Conservation (phyloP, 1,140 invertebrate genomes). For the Papilio dardanus region DNA sequence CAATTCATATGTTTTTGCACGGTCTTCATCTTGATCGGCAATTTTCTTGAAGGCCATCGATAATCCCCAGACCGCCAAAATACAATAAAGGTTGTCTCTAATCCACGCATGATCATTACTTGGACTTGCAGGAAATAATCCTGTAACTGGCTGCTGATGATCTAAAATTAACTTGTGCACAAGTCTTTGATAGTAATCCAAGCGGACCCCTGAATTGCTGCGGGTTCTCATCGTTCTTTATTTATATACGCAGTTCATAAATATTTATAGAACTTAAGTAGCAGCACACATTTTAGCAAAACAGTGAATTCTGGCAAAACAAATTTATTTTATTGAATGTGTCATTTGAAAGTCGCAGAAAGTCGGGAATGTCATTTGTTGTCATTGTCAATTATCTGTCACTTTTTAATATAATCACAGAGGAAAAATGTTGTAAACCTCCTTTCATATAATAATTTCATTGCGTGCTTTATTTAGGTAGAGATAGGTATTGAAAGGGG, state of each 20-base stretch:
- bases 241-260: slow-evolving; percentile 30
- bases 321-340: slow-evolving; percentile 42
- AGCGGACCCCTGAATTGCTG: slow-evolving; percentile 96
- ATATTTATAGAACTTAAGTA: slow-evolving; percentile 8
- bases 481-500: neutral
- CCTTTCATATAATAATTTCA: too few species aligned
- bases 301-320: slow-evolving; percentile 14
- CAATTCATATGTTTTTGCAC: slow-evolving; percentile 98
- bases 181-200: slow-evolving; percentile 97
- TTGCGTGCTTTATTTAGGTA: too few species aligned
- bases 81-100: slow-evolving; percentile 98
- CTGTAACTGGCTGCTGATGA: slow-evolving; percentile 97
- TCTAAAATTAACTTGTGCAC: slow-evolving; percentile 96
- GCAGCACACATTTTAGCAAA: slow-evolving; percentile 27
- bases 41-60: slow-evolving; percentile 99
- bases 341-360: slow-evolving; percentile 78
- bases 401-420: neutral
- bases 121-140: slow-evolving; percentile 93
- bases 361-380: slow-evolving; percentile 58
- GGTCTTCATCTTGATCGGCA: slow-evolving; percentile 98
- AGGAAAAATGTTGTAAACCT: neutral
- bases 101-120: slow-evolving; percentile 98
- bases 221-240: slow-evolving; percentile 91
- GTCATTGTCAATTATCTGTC: slow-evolving; percentile 37
- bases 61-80: slow-evolving; percentile 98